Evolutionary conservation across 2,113 vertebrate species (phyloP).

Genomic region (Apodemus speciosus): DNA sequence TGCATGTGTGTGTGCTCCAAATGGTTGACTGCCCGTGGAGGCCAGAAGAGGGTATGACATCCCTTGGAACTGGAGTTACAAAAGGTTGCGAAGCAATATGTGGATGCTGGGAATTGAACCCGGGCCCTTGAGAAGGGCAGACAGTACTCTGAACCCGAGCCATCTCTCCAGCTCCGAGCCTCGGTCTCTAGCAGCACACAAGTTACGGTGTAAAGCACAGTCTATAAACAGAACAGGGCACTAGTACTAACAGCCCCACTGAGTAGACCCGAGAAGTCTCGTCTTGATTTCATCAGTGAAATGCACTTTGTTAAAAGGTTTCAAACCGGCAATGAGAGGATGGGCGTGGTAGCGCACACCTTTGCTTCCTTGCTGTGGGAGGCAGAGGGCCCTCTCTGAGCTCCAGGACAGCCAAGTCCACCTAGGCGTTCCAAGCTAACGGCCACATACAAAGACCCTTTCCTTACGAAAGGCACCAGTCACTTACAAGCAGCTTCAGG

Average conservation of each 20-base stretch:
- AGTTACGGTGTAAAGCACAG: background rate
- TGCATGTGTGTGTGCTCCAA: background rate
- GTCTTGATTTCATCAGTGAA: background rate
- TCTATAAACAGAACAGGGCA: background rate
- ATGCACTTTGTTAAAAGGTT: conserved; percentile 12
- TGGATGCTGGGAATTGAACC: background rate
- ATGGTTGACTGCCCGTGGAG: background rate
- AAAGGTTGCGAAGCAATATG: background rate
- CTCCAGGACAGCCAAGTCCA: background rate
- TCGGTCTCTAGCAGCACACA: background rate
- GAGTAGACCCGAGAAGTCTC: background rate
- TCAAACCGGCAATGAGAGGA: background rate
- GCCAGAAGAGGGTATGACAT: background rate
- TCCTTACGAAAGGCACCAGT: background rate
- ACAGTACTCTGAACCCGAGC: background rate
- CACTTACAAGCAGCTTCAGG: conserved; percentile 97
- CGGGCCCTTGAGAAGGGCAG: background rate
- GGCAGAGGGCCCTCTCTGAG: background rate
- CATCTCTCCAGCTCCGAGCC: background rate
- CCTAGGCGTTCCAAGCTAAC: background rate
- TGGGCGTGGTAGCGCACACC: background rate
- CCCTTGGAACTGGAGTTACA: background rate
- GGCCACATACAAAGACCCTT: background rate
- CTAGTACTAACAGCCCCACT: background rate
- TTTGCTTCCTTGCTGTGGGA: background rate